Evolutionary conservation across 1,140 invertebrate species (phyloP).

Genomic region (Galendromus occidentalis): DNA sequence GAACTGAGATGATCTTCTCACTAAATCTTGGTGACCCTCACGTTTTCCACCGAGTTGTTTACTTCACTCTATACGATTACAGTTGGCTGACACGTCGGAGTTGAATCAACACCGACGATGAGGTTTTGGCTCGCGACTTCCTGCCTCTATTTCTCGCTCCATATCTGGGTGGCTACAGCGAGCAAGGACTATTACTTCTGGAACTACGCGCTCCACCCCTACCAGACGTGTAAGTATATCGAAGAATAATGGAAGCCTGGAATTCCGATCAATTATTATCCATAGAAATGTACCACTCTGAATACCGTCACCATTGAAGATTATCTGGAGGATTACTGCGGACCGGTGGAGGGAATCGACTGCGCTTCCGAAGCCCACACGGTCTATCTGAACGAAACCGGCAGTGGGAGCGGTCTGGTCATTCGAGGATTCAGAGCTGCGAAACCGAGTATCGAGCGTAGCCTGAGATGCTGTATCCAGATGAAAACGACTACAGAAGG

Average conservation of each 20-base stretch:
- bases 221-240: background rate
- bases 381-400: background rate
- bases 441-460: background rate
- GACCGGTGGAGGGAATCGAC: background rate
- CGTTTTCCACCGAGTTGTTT: no score
- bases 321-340: background rate
- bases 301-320: background rate
- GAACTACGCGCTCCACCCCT: background rate
- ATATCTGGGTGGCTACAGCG: background rate
- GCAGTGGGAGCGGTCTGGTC: background rate
- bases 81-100: no score
- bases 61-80: no score
- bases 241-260: background rate
- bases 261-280: background rate
- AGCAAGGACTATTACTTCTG: background rate
- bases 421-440: background rate
- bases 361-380: background rate
- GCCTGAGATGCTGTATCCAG: background rate
- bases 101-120: no score
- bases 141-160: no score
- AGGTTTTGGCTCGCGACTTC: no score
- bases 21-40: no score
- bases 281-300: background rate
- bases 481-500: background rate
- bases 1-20: no score